Conservation (phyloP, 92 coral and sea anemone species). For the Epizoanthus stellaris region DNA sequence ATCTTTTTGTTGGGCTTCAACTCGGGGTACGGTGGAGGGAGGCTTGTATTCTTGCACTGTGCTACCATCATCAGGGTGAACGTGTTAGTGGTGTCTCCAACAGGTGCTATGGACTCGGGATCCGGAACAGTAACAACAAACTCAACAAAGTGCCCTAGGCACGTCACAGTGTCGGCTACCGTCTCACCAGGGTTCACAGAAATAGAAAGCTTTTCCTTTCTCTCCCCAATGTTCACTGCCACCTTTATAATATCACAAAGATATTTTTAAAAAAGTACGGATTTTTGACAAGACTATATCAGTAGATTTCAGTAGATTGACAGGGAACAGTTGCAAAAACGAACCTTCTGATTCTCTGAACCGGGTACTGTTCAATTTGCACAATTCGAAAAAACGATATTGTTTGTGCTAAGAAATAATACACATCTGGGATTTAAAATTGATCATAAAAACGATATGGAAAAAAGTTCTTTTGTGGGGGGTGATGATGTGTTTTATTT, state of each 20-base stretch:
- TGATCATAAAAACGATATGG: too few species aligned
- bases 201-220: conserved; percentile 20
- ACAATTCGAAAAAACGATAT: too few species aligned
- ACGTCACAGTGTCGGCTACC: conserved; percentile 16
- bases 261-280: too few species aligned
- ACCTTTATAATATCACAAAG: neutral
- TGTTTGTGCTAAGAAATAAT: too few species aligned
- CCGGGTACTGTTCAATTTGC: too few species aligned
- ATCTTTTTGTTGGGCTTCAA: conserved; percentile 42
- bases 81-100: conserved; percentile 3
- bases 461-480: conserved; percentile 3
- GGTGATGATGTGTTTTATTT: conserved; percentile 30
- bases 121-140: conserved; percentile 19
- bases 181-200: conserved; percentile 19
- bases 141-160: conserved; percentile 33
- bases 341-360: neutral
- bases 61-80: conserved; percentile 27
- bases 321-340: conserved; percentile 18
- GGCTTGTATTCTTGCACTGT: conserved; percentile 22
- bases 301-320: neutral
- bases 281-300: neutral
- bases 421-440: neutral
- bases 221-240: conserved; percentile 32
- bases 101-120: conserved; percentile 19
- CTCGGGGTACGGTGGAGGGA: conserved; percentile 37